Conservation (phyloP, 2,113 vertebrate species). For the Leiothrix lutea region DNA sequence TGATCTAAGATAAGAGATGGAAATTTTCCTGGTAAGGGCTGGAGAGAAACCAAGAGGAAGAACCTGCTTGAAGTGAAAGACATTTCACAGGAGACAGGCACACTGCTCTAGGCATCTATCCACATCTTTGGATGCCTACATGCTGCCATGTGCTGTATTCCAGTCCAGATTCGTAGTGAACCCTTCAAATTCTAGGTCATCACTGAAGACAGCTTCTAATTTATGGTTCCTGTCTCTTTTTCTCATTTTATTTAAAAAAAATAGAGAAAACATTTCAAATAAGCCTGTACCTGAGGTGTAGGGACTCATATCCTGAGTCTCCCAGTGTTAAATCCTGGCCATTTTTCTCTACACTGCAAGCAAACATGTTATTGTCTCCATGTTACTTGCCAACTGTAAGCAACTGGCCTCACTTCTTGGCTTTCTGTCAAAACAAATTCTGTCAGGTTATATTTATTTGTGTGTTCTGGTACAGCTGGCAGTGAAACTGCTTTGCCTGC, state of each 20-base stretch:
- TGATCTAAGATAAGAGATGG: neutral
- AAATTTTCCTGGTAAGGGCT: neutral
- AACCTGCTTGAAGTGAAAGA: neutral
- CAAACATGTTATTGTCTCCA: neutral
- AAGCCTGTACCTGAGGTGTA: neutral
- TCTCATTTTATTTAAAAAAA: neutral
- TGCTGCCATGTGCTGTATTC: neutral
- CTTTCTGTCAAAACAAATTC: conserved; percentile 19
- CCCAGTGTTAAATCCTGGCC: neutral
- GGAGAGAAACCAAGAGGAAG: neutral
- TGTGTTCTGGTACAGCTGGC: neutral
- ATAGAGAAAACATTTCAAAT: neutral
- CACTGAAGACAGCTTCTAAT: neutral
- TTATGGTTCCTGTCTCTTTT: neutral
- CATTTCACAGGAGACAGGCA: neutral
- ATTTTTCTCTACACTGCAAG: neutral
- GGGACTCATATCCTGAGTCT: neutral
- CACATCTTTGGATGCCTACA: neutral
- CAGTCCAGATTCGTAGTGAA: neutral
- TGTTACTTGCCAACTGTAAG: neutral
- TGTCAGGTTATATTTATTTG: conserved; percentile 3
- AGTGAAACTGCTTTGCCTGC: neutral
- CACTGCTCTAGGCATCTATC: neutral
- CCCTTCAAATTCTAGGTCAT: neutral
- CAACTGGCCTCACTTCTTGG: neutral